phyloP scores from a whole-genome alignment of 2,113 vertebrate genomes.

The Brienomyrus brachyistius region DNA sequence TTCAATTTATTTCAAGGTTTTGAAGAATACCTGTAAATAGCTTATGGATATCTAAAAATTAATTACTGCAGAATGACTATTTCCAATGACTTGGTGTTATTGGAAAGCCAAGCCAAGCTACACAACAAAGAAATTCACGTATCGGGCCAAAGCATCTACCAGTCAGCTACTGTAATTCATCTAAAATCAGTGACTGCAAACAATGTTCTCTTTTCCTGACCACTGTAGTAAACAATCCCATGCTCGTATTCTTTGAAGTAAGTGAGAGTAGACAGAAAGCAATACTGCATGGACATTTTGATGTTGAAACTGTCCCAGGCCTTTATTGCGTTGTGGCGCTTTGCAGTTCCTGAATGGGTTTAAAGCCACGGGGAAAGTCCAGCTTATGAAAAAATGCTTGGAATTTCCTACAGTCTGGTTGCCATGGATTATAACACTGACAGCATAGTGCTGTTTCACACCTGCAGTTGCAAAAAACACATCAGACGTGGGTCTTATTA shows the following conservation, averaged over 20 bases:
- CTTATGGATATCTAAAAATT: neutral
- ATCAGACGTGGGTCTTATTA: neutral
- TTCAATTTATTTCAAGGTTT: neutral
- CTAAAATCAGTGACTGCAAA: neutral
- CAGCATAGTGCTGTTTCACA: neutral
- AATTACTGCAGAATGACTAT: neutral
- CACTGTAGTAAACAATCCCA: neutral
- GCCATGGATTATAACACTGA: neutral
- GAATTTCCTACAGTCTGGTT: neutral
- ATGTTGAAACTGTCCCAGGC: neutral
- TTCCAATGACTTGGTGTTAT: neutral
- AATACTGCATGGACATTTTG: neutral
- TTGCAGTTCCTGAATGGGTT: neutral
- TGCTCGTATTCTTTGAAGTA: neutral
- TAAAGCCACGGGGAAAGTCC: neutral
- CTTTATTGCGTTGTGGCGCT: slow-evolving; percentile 3
- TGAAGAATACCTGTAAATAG: neutral
- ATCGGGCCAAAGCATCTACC: neutral
- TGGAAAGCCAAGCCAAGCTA: neutral
- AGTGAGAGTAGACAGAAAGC: neutral
- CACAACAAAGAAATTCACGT: neutral
- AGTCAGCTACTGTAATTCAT: neutral
- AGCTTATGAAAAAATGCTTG: slow-evolving; percentile 3
- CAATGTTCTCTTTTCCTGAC: neutral
- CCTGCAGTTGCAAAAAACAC: neutral